These are phyloP conservation scores for Pseudococcus viburni DNA, from an alignment of 2,888 invertebrate genomes.

Conservation along the genomic window DNA sequence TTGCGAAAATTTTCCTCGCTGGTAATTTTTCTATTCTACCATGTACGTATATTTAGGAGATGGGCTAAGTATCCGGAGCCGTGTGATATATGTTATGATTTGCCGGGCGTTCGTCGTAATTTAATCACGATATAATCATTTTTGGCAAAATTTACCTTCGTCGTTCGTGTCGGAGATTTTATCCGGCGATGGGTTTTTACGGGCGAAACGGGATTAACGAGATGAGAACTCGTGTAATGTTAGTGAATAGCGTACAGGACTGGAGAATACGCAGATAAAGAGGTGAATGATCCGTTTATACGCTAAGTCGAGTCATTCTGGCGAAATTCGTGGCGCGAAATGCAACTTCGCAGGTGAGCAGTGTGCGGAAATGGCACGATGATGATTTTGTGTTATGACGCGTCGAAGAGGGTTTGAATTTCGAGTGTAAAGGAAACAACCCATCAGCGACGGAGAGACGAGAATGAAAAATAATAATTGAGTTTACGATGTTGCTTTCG, in stretches of 20 bases:
- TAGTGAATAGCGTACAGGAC: not conserved
- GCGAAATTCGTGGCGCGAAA: not conserved
- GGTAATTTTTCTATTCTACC: conserved; percentile 42
- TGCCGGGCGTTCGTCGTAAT: not conserved
- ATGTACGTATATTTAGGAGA: not conserved
- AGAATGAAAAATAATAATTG: too few species aligned
- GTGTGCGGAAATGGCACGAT: not conserved
- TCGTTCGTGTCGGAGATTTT: conserved; percentile 14
- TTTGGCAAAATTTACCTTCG: conserved; percentile 19
- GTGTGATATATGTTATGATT: conserved; percentile 38
- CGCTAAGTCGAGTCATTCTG: not conserved
- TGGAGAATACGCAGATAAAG: not conserved
- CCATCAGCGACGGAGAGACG: too few species aligned
- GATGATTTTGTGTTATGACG: too few species aligned
- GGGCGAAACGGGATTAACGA: conserved; percentile 6
- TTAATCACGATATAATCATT: conserved; percentile 53
- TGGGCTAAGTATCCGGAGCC: conserved; percentile 23
- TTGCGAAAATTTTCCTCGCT: conserved; percentile 21
- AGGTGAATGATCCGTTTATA: conserved; percentile 33
- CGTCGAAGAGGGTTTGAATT: too few species aligned
- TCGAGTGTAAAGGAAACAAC: too few species aligned
- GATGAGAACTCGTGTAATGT: conserved; percentile 16
- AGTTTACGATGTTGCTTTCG: too few species aligned
- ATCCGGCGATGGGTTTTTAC: not conserved
- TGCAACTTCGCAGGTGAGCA: not conserved